Percentiles rank a stretch among this genome's conserved stretches.
Evolutionary conservation across 2,888 invertebrate genomes (phyloP).

Genomic region (Agonopterix arenella): DNA sequence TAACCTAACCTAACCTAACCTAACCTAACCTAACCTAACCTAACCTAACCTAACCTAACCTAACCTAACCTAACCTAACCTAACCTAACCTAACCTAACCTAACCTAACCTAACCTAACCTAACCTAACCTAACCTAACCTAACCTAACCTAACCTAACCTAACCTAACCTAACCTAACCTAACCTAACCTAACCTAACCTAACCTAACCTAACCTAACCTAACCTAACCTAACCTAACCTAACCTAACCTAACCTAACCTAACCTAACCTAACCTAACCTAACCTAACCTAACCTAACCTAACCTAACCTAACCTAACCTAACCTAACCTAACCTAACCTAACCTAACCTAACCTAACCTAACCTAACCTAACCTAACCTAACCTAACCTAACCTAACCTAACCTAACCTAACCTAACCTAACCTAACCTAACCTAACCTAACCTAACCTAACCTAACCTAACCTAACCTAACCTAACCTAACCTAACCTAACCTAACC

Average conservation of each 20-base stretch:
- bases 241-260: constrained; percentile 16
- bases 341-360: constrained; percentile 17
- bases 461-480: constrained; percentile 20
- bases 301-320: constrained; percentile 18
- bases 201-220: not conserved
- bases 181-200: constrained; percentile 15
- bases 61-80: constrained; percentile 13
- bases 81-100: constrained; percentile 19
- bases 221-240: constrained; percentile 11
- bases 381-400: too few relatives aligned
- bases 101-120: constrained; percentile 17
- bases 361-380: constrained; percentile 8
- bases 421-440: constrained; percentile 18
- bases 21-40: constrained; percentile 16
- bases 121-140: constrained; percentile 12
- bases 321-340: constrained; percentile 15
- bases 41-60: constrained; percentile 15
- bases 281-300: constrained; percentile 18
- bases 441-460: constrained; percentile 18
- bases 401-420: not conserved
- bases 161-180: constrained; percentile 15
- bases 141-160: constrained; percentile 16
- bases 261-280: constrained; percentile 15
- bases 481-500: constrained; percentile 18
- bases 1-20: constrained; percentile 9